Evolutionary conservation across 2,888 invertebrate genomes (phyloP), one percentile per base, ranked within the genome.

Genomic region (Malacosoma neustria): DNA sequence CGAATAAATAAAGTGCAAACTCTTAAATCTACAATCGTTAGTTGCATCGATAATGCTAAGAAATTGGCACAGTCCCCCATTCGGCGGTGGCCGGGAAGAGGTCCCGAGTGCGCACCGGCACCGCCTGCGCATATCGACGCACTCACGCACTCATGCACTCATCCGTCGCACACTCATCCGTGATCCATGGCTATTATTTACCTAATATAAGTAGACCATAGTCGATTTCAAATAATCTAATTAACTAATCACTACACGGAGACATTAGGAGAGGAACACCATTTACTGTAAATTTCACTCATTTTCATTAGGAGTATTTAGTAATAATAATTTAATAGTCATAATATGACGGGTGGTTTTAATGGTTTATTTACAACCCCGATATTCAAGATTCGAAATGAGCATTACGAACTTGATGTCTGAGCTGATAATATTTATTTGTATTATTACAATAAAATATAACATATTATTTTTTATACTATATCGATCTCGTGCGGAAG

Each of bases 1-100:
- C 72, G 82, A 84, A 84, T 85, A 85, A 84, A 84, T 85, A 86
- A 86, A 86, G 87, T 87, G 87, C 87, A 87, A 84, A 87, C 86
- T 87, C 87, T 87, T 87, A 88, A 72, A 59, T 72, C 87, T 88
- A 88, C 79, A 63, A 62, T 77, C 75, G 60, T 79, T 69, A 77
- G 80, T 75, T 68, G 76, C 72, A 67, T 76, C 72, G 62, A 65
- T 70, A 68, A 79, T 71, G 76, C 80, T 81, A 75, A 71, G 70
- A 73, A 76, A 79, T 85, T 85, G 85, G 84, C 85, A 84, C 84
- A 73, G 72, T 82, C 81, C 72, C 82, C 79, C 80, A 77, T 67
- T 30, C 14, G 15, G 30, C 35, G 30, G 14, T 7, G n/a, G 6
- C 33, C 13, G 11, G 6, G 15, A 29, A 6, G 30, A 11, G 13